Conservation (phyloP, 2,113 vertebrate species). For the Ammodytes marinus region DNA sequence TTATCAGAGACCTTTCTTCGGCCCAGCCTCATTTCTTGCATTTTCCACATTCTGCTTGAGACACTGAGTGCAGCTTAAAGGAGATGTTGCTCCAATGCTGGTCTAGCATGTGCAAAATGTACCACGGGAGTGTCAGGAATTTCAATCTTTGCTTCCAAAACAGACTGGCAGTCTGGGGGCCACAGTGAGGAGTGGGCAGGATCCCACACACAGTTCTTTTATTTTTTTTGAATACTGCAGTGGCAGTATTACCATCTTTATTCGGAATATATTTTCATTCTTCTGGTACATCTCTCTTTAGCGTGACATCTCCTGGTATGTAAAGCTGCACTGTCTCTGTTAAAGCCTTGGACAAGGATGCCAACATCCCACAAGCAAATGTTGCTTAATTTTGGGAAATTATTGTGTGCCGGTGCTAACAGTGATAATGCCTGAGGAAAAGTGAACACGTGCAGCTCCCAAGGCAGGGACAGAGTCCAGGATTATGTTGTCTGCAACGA, state of each 20-base stretch:
- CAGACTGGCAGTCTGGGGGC: conserved; percentile 71
- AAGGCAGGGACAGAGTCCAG: conserved; percentile 35
- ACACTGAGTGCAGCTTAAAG: conserved; percentile 54
- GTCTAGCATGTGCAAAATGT: conserved; percentile 88
- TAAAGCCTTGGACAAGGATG: conserved; percentile 76
- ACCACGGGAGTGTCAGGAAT: conserved; percentile 91
- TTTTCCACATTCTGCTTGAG: conserved; percentile 73
- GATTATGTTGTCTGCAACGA: conserved; percentile 86
- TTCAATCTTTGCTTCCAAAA: conserved; percentile 93
- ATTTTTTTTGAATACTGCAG: conserved; percentile 12
- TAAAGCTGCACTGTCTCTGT: conserved; percentile 28
- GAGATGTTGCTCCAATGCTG: conserved; percentile 54
- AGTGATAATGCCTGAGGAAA: conserved; percentile 76
- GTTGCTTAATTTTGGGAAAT: conserved; percentile 61
- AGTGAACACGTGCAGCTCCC: conserved; percentile 63
- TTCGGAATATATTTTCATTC: conserved; percentile 16
- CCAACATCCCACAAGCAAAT: conserved; percentile 44
- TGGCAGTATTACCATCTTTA: conserved; percentile 15
- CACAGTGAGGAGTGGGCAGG: conserved; percentile 48
- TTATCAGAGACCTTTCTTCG: conserved; percentile 61
- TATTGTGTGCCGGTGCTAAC: conserved; percentile 52
- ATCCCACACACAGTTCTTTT: conserved; percentile 42
- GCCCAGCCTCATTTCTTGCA: conserved; percentile 64
- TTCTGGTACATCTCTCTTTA: conserved; percentile 16
- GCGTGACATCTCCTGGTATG: conserved; percentile 42